Conservation (phyloP, 1,140 invertebrate species). For the Zaprionus gabonicus region DNA sequence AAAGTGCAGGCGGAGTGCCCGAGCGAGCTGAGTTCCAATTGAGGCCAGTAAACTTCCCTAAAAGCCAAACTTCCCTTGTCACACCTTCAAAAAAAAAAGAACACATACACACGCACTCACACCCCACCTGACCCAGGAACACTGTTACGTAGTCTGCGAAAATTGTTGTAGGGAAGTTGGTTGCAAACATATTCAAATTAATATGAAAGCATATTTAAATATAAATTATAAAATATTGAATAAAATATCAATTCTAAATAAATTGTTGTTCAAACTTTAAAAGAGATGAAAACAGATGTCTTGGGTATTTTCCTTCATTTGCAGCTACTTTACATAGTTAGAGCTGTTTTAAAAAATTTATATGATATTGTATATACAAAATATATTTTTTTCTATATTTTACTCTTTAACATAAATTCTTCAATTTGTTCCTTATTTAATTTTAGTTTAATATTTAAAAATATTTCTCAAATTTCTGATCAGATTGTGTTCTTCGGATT, state of each 20-base stretch:
- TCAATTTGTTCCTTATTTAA: too few species aligned
- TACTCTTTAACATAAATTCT: too few species aligned
- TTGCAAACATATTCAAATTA: background rate
- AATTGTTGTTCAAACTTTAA: background rate
- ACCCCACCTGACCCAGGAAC: constrained; percentile 14
- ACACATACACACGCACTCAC: background rate
- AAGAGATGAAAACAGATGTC: too few species aligned
- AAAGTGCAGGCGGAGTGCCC: constrained; percentile 4
- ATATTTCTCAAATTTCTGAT: too few species aligned
- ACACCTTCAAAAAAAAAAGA: constrained; percentile 14
- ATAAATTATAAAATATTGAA: background rate
- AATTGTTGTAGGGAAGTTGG: background rate
- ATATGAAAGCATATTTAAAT: background rate
- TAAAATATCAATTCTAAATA: background rate
- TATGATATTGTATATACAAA: background rate
- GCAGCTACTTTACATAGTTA: too few species aligned
- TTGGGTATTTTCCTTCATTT: background rate
- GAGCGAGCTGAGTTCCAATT: constrained; percentile 2
- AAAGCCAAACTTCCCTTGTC: background rate
- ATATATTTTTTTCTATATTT: too few species aligned
- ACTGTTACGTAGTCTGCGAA: background rate
- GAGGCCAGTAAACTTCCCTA: constrained; percentile 17
- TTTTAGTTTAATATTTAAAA: too few species aligned
- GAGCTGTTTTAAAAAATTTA: too few species aligned
- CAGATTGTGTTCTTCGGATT: too few species aligned